Percentiles rank a stretch among this genome's conserved stretches.
Conservation (phyloP, 2,888 invertebrate genomes). For the Eilema depressum region DNA sequence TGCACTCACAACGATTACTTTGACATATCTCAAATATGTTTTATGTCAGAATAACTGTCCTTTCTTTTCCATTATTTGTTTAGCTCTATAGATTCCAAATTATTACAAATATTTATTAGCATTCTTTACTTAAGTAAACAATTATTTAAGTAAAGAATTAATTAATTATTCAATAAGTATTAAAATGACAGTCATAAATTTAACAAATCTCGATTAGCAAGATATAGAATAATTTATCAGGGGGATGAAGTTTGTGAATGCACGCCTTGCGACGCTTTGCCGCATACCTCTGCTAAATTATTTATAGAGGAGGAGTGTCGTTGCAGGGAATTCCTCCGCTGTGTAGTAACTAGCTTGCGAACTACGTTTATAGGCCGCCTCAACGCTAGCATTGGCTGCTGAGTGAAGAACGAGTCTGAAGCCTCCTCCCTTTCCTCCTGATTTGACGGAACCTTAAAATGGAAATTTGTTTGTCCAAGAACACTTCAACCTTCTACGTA, state of each 20-base stretch:
- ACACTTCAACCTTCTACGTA: conserved; percentile 37
- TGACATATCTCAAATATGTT: background rate
- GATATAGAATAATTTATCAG: background rate
- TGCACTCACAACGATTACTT: conserved; percentile 71
- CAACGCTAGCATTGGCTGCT: conserved; percentile 77
- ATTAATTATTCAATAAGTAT: background rate
- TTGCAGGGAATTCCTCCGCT: conserved; percentile 82
- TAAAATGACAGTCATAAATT: background rate
- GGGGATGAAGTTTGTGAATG: conserved; percentile 62
- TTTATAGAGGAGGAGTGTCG: conserved; percentile 82
- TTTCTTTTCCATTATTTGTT: background rate
- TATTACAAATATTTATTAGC: background rate
- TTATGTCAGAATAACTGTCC: background rate
- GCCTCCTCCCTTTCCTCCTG: conserved; percentile 77
- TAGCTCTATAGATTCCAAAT: background rate
- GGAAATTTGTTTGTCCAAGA: conserved; percentile 64
- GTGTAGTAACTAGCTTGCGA: conserved; percentile 84
- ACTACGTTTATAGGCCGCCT: conserved; percentile 82
- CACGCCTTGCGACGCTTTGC: conserved; percentile 64
- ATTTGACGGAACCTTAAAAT: conserved; percentile 79
- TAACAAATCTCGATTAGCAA: background rate
- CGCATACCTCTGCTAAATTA: conserved; percentile 85
- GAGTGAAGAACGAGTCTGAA: conserved; percentile 73
- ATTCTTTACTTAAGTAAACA: background rate
- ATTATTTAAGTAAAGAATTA: background rate